Evolutionary conservation across 2,113 vertebrate species (phyloP).

Genomic region (Emydocephalus ijimae): DNA sequence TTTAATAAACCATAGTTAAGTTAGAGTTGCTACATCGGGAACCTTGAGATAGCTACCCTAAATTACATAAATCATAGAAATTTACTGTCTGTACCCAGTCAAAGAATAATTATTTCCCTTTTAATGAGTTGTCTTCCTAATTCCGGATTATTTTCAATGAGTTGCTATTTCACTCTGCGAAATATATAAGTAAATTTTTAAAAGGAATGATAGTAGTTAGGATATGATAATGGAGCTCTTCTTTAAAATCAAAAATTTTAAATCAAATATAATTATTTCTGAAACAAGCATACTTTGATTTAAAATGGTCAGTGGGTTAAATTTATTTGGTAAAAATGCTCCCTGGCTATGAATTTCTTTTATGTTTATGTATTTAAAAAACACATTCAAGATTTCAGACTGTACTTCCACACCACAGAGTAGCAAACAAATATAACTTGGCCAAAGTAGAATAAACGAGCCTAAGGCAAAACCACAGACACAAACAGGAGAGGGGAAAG

Average conservation of each 20-base stretch:
- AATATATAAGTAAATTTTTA: not conserved
- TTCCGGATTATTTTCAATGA: not conserved
- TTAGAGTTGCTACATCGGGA: not conserved
- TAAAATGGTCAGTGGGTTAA: not conserved
- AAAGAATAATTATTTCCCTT: not conserved
- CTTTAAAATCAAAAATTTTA: constrained; percentile 20
- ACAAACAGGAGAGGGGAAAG: not conserved
- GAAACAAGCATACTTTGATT: not conserved
- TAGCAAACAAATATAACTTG: constrained; percentile 29
- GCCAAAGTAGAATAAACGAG: not conserved
- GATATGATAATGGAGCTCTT: not conserved
- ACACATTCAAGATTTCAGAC: not conserved
- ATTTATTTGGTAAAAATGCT: not conserved
- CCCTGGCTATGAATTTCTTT: not conserved
- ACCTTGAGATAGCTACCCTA: not conserved
- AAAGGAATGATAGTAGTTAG: not conserved
- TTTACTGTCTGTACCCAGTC: not conserved
- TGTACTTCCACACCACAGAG: constrained; percentile 16
- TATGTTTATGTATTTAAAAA: not conserved
- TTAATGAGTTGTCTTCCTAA: not conserved
- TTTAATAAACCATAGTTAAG: not conserved
- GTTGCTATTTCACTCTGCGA: not conserved
- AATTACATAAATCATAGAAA: not conserved
- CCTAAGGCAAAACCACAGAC: constrained; percentile 10
- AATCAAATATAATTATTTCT: not conserved